Conservation (phyloP, 53 echinoderm and acorn worm species). For the Henricia sp. region DNA sequence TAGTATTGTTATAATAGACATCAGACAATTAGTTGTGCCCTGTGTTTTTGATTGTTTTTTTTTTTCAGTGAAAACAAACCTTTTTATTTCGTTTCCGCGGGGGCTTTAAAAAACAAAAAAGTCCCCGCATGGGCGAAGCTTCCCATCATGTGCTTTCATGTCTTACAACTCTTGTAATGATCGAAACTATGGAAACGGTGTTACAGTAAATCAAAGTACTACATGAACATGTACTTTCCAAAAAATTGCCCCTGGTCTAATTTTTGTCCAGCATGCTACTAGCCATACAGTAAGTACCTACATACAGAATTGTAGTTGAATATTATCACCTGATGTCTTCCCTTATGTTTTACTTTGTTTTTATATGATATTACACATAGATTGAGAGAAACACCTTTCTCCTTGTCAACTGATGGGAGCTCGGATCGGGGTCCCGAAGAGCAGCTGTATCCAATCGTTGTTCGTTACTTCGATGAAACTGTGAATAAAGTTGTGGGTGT, state of each 20-base stretch:
- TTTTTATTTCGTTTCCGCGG: too few relatives aligned
- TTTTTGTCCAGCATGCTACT: slow-evolving; percentile 1
- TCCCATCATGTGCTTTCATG: too few relatives aligned
- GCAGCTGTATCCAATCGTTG: slow-evolving; percentile 54
- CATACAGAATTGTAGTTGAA: neutral
- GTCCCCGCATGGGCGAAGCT: too few relatives aligned
- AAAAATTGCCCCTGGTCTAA: neutral
- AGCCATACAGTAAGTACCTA: neutral
- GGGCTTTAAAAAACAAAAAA: too few relatives aligned
- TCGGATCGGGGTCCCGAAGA: slow-evolving; percentile 48
- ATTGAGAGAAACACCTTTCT: slow-evolving; percentile 52
- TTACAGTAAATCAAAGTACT: neutral
- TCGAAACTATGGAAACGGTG: neutral
- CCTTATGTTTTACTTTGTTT: slow-evolving; percentile 4
- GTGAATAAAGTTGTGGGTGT: slow-evolving; percentile 65
- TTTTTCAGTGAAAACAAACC: too few relatives aligned
- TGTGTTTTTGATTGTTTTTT: too few relatives aligned
- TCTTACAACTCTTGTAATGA: too few relatives aligned
- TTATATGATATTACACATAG: slow-evolving; percentile 47
- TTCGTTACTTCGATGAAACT: slow-evolving; percentile 55
- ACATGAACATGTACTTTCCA: neutral
- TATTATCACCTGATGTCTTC: neutral
- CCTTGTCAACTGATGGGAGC: slow-evolving; percentile 56
- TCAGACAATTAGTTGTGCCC: too few relatives aligned
- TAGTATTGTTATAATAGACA: too few relatives aligned